These are phyloP conservation scores for Chelon labrosus DNA, from an alignment of 2,797 vertebrate genomes.

Conservation along the genomic window DNA sequence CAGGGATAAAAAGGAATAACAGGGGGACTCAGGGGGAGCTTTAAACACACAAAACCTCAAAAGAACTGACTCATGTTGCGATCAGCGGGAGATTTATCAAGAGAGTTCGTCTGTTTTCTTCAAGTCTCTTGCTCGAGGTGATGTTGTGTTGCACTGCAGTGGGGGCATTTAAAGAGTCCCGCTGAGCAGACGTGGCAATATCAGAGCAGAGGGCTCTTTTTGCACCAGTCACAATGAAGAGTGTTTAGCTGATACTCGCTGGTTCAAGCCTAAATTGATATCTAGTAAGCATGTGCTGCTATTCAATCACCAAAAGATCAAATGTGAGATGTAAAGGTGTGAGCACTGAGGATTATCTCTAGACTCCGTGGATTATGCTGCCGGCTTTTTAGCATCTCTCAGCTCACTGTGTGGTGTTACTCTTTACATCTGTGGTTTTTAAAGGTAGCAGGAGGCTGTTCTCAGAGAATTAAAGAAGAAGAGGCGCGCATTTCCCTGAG, in stretches of 20 bases:
- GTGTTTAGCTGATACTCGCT: not conserved
- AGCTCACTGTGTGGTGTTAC: too few relatives aligned
- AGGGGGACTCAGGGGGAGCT: not conserved
- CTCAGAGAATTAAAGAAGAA: not conserved
- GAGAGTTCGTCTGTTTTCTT: constrained; percentile 14
- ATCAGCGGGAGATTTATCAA: constrained; percentile 25
- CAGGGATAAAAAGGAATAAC: constrained; percentile 4
- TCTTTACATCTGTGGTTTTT: too few relatives aligned
- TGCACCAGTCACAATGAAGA: not conserved
- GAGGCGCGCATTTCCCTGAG: too few relatives aligned
- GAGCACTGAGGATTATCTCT: too few relatives aligned
- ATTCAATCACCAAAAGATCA: not conserved
- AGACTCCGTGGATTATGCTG: too few relatives aligned
- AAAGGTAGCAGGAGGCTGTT: too few relatives aligned
- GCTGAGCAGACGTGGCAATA: constrained; percentile 6
- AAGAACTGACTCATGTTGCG: constrained; percentile 32
- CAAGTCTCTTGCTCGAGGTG: constrained; percentile 21
- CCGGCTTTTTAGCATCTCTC: too few relatives aligned
- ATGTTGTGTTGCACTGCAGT: constrained; percentile 9
- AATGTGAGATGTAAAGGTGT: too few relatives aligned
- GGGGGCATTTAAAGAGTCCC: constrained; percentile 19
- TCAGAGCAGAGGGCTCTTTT: constrained; percentile 1
- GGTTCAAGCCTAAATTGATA: not conserved
- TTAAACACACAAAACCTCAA: constrained; percentile 15
- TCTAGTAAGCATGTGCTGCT: not conserved